Conservation (phyloP, 1,140 invertebrate genomes). For the Colletes latitarsis region DNA sequence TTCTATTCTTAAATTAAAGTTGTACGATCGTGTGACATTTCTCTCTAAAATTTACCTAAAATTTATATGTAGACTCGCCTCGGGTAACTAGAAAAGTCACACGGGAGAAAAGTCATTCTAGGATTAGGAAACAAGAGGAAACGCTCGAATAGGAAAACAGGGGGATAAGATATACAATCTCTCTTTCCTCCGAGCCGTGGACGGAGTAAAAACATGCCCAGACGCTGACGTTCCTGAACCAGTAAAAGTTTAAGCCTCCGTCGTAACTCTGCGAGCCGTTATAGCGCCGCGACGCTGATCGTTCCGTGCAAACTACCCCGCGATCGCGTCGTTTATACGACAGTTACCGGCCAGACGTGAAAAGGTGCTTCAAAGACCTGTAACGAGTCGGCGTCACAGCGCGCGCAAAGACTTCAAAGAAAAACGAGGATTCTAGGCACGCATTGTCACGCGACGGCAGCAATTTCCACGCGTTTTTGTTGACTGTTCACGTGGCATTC, state of each 20-base stretch:
- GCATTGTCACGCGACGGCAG: not conserved
- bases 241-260: conserved; percentile 75
- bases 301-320: conserved; percentile 68
- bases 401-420: conserved; percentile 34
- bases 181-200: not conserved
- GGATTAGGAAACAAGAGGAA: too few relatives aligned
- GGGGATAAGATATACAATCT: not conserved
- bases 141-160: not conserved
- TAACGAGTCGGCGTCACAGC: conserved; percentile 40
- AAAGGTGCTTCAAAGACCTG: conserved; percentile 42
- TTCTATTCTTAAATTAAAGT: too few relatives aligned
- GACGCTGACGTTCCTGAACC: conserved; percentile 71
- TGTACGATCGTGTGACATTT: too few relatives aligned
- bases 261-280: conserved; percentile 71
- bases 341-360: conserved; percentile 57
- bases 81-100: too few relatives aligned
- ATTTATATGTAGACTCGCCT: too few relatives aligned
- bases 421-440: not conserved
- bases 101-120: too few relatives aligned
- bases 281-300: conserved; percentile 71
- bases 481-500: not conserved
- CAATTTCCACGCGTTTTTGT: conserved; percentile 10
- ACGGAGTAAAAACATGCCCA: conserved; percentile 67
- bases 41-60: too few relatives aligned
- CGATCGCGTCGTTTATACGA: conserved; percentile 72